These are phyloP conservation scores for Halisarca cf. caerulea DNA, from an alignment of 37 sponge, comb jelly and placozoan species.

Conservation along the genomic window DNA sequence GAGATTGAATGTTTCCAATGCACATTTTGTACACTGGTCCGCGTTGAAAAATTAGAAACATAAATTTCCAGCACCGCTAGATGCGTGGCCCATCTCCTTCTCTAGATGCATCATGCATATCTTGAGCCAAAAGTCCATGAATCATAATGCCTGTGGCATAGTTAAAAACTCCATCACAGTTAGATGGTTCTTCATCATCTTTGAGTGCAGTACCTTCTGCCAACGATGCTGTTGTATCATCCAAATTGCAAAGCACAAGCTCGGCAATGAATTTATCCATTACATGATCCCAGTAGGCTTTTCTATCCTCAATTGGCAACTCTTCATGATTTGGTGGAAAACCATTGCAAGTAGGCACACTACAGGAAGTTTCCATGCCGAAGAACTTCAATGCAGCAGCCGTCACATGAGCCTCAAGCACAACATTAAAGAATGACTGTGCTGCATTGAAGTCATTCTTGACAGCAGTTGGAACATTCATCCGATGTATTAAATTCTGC, in stretches of 20 bases:
- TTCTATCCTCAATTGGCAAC: not conserved
- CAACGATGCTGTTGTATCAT: too few species aligned
- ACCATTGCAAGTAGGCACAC: not conserved
- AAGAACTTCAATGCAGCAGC: constrained; percentile 14
- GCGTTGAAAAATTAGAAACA: not conserved
- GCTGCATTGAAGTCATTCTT: constrained; percentile 3
- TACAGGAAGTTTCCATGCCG: not conserved
- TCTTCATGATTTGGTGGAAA: not conserved
- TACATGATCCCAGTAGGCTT: not conserved
- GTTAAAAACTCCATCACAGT: constrained; percentile 5
- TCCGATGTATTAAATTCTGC: not conserved
- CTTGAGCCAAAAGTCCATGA: constrained; percentile 1
- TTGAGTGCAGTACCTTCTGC: too few species aligned
- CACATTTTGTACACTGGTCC: not conserved
- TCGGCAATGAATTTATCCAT: too few species aligned
- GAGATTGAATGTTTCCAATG: not conserved
- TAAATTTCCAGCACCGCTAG: not conserved
- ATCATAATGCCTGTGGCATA: not conserved
- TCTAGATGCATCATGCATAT: not conserved
- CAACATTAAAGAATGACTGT: not conserved
- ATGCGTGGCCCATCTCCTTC: not conserved
- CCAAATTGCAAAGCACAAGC: too few species aligned
- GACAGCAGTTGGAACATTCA: not conserved
- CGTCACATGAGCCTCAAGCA: constrained; percentile 9
- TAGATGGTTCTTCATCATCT: too few species aligned